Conservation (phyloP, 2,888 invertebrate species). For the Hylaea fasciaria region DNA sequence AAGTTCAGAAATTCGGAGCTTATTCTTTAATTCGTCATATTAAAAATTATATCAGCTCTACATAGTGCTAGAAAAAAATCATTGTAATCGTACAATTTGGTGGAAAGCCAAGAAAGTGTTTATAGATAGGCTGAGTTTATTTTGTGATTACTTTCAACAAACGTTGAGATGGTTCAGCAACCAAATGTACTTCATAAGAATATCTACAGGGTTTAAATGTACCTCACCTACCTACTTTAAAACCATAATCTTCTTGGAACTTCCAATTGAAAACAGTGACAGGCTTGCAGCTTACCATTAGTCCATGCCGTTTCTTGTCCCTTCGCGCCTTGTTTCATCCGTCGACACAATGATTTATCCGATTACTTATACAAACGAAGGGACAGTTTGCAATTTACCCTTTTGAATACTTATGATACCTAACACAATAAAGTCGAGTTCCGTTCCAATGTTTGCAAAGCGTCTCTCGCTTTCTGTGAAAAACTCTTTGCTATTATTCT, state of each 20-base stretch:
- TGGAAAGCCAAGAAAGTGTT: too few relatives aligned
- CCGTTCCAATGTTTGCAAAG: slow-evolving; percentile 41
- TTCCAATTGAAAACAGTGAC: slow-evolving; percentile 2
- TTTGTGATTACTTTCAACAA: too few relatives aligned
- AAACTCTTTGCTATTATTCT: slow-evolving; percentile 61
- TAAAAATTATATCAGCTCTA: too few relatives aligned
- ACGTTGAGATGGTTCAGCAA: too few relatives aligned
- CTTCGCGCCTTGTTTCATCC: slow-evolving; percentile 18
- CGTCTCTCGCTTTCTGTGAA: slow-evolving; percentile 47
- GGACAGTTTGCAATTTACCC: slow-evolving; percentile 5
- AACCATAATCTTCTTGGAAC: not conserved
- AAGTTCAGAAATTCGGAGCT: too few relatives aligned
- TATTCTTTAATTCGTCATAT: too few relatives aligned
- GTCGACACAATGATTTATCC: slow-evolving; percentile 24
- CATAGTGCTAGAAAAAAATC: too few relatives aligned
- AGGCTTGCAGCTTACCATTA: slow-evolving; percentile 1
- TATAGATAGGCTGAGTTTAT: too few relatives aligned
- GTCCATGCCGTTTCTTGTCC: not conserved
- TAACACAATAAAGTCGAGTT: slow-evolving; percentile 15
- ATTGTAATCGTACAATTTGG: too few relatives aligned
- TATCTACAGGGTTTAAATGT: too few relatives aligned
- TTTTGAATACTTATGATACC: slow-evolving; percentile 10
- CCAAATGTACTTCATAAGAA: too few relatives aligned
- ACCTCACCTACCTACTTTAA: not conserved
- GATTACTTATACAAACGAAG: slow-evolving; percentile 22